These are phyloP conservation scores for Erannis defoliaria DNA, from an alignment of 2,888 invertebrate genomes.

Conservation along the genomic window DNA sequence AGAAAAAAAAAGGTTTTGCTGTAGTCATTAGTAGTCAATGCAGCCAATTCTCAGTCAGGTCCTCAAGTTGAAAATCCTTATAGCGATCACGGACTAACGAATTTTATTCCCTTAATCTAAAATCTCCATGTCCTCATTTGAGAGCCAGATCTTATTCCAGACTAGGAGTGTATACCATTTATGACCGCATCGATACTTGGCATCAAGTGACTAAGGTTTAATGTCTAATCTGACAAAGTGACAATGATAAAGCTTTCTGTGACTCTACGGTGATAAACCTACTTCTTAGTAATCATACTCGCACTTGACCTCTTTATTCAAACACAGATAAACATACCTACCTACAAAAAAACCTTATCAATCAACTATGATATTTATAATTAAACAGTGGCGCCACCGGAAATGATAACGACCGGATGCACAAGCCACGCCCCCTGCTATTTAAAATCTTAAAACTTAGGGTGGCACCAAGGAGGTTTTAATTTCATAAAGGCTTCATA, in stretches of 20 bases:
- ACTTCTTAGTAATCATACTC: slow-evolving; percentile 19
- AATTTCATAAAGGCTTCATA: slow-evolving; percentile 23
- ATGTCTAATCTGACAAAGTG: too few species aligned
- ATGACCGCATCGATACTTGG: too few species aligned
- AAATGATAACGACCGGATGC: slow-evolving; percentile 65
- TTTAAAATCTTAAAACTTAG: slow-evolving; percentile 30
- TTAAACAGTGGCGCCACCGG: slow-evolving; percentile 65
- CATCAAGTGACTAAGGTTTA: too few species aligned
- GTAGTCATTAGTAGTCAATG: too few species aligned
- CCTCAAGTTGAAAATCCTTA: too few species aligned
- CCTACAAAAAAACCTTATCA: slow-evolving; percentile 58
- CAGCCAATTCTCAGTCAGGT: too few species aligned
- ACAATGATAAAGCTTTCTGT: neutral
- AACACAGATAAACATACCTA: slow-evolving; percentile 43
- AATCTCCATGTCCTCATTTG: too few species aligned
- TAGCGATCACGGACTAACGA: too few species aligned
- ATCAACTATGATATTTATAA: slow-evolving; percentile 51
- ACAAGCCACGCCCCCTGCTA: slow-evolving; percentile 56
- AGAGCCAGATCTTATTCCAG: too few species aligned
- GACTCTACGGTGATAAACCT: slow-evolving; percentile 1
- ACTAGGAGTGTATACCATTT: too few species aligned
- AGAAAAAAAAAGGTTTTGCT: too few species aligned
- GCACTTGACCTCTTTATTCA: slow-evolving; percentile 43
- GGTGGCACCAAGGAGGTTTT: slow-evolving; percentile 25
- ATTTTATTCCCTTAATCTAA: too few species aligned